Percentiles rank a stretch among this genome's conserved stretches.
These are phyloP conservation scores for Poecilia latipinna DNA, from an alignment of 2,113 vertebrate genomes.

Conservation along the genomic window DNA sequence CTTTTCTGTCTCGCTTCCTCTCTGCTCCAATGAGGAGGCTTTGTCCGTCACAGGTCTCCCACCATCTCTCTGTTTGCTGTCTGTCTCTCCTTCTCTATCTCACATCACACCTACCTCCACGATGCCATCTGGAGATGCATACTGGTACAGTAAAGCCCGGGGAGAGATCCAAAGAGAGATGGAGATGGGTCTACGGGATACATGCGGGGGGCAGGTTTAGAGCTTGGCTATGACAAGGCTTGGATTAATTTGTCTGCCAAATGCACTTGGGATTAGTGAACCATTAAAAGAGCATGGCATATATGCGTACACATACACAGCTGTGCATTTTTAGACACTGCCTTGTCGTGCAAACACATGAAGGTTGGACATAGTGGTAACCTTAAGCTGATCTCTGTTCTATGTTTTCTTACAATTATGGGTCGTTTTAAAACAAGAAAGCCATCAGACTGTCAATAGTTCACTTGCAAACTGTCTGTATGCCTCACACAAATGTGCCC, in stretches of 20 bases:
- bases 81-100: conserved; percentile 30
- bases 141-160: conserved; percentile 50
- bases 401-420: conserved; percentile 14
- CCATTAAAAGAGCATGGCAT: conserved; percentile 76
- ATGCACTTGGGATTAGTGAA: conserved; percentile 78
- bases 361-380: conserved; percentile 53
- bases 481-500: neutral
- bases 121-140: conserved; percentile 73
- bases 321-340: conserved; percentile 12
- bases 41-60: conserved; percentile 57
- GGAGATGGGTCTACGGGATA: conserved; percentile 26
- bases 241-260: conserved; percentile 80
- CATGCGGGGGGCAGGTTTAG: conserved; percentile 43
- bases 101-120: conserved; percentile 68
- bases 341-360: conserved; percentile 3
- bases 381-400: conserved; percentile 54
- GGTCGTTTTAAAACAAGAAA: conserved; percentile 33
- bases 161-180: conserved; percentile 26
- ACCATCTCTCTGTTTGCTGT: conserved; percentile 22
- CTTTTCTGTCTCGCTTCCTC: conserved; percentile 10
- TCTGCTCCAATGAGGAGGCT: conserved; percentile 66
- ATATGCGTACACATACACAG: conserved; percentile 21
- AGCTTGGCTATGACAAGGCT: conserved; percentile 70
- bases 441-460: conserved; percentile 9
- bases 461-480: neutral